Evolutionary conservation across 1,140 invertebrate species (phyloP), one percentile per base, ranked within the genome.

Genomic region (Linepithema humile): DNA sequence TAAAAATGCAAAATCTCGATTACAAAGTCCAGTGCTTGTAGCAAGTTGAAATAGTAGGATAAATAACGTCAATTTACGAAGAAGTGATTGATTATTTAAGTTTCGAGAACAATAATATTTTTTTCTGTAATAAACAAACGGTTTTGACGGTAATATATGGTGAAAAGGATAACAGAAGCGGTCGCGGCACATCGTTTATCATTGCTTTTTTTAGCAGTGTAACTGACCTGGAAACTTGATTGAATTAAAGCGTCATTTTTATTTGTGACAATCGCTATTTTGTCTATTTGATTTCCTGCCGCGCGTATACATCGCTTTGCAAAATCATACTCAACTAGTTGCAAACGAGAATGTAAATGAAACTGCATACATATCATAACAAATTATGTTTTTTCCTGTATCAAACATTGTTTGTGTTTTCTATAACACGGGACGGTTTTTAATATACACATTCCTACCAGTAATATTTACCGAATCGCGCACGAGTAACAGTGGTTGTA

Each of bases 371-470:
- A 29, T 20, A 38, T 20, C 35, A 32, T 38, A 45, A 48, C 29
- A 45, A 75, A 60, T 75, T 69, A 55, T 17, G n/a, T 43, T 80
- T 80, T 43, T 48, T 40, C 10, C 50, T 10, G 48, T 12, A 43
- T 64, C 40, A 15, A 48, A 43, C 12, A 45, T n/a, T 32, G 48
- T 80, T 70, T 80, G 57, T 80, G 57, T 80, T 80, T 80, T 70
- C n/a, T 23, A 40, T 29, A 17, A 55, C 40, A 43, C 64, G 26
- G 23, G n/a, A 35, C 40, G 48, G 55, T 35, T 80, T 70, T 80
- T 80, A 80, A 70, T 80, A 70, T 57, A 55, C 48, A 26, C 48
- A 6, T 23, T 70, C 26, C 23, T 20, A 20, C 10, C n/a, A 26
- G 32, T 55, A 80, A 80, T 55, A 55, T 78, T 78, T 77, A 38